A percentile compares a stretch with the other conserved stretches of the same genome.
Evolutionary conservation across 2,113 vertebrate species (phyloP).

Genomic region (Micronycteris hirsuta): DNA sequence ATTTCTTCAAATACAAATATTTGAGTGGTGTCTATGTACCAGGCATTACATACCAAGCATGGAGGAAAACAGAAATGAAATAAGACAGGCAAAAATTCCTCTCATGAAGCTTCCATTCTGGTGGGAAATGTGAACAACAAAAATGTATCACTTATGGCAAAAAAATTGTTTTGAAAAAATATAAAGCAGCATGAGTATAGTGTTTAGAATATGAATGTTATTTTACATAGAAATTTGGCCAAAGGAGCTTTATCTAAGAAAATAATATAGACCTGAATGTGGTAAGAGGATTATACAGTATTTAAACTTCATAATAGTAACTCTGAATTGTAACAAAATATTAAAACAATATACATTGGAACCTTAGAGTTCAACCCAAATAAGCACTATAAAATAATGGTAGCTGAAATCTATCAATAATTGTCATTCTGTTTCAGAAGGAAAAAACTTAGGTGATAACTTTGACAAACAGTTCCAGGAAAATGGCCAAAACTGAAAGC

Average conservation of each 20-base stretch:
- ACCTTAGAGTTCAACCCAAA: not conserved
- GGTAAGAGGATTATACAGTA: not conserved
- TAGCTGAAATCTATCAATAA: conserved; percentile 10
- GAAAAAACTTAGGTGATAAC: not conserved
- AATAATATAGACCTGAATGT: not conserved
- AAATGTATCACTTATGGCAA: not conserved
- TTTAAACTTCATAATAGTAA: not conserved
- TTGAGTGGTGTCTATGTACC: not conserved
- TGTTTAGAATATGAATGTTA: not conserved
- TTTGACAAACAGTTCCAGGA: conserved; percentile 17
- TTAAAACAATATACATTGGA: not conserved
- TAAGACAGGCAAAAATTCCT: not conserved
- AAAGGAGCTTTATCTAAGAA: not conserved
- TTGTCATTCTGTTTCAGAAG: not conserved
- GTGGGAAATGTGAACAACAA: not conserved
- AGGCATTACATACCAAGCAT: not conserved
- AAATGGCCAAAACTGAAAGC: conserved; percentile 28
- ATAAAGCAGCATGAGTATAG: not conserved
- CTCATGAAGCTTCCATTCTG: not conserved
- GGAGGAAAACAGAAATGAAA: not conserved
- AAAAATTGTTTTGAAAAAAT: not conserved
- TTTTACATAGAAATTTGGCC: conserved; percentile 6
- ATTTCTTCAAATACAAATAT: not conserved
- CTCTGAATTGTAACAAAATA: not conserved
- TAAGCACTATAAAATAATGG: not conserved